Percentiles rank a stretch among this genome's conserved stretches.
Conservation (phyloP, 2,797 vertebrate species). For the Gallinago solitaria region DNA sequence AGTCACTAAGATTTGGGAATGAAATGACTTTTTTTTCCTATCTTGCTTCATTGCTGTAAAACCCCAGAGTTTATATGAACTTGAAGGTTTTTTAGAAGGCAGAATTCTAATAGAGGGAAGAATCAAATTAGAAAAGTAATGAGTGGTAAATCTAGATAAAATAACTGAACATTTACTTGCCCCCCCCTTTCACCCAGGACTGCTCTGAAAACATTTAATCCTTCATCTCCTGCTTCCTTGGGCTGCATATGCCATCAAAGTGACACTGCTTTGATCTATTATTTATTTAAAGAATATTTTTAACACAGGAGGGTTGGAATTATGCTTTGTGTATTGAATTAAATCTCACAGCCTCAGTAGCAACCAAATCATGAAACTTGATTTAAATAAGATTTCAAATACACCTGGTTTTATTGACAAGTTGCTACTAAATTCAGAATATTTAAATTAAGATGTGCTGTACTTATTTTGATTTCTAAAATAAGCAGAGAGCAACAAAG, state of each 20-base stretch:
- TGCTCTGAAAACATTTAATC: neutral
- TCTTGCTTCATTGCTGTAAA: neutral
- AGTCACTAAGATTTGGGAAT: neutral
- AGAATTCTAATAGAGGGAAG: neutral
- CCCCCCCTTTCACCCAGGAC: neutral
- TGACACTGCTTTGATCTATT: conserved; percentile 67
- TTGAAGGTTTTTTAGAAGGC: conserved; percentile 17
- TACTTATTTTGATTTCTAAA: conserved; percentile 30
- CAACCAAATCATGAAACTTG: conserved; percentile 41
- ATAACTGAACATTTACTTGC: neutral
- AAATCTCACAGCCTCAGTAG: conserved; percentile 44
- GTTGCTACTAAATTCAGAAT: conserved; percentile 38
- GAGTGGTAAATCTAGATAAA: neutral
- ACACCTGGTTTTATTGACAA: conserved; percentile 32
- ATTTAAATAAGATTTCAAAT: conserved; percentile 61
- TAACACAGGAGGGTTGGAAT: conserved; percentile 46
- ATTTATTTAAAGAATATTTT: conserved; percentile 65
- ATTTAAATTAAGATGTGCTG: conserved; percentile 34
- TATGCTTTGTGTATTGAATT: conserved; percentile 67
- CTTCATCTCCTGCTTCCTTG: neutral
- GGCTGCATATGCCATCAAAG: neutral
- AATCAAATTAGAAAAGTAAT: neutral
- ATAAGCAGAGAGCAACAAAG: neutral
- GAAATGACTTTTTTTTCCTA: neutral
- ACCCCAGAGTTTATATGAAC: neutral